Evolutionary conservation across 2,888 invertebrate genomes (phyloP).

Genomic region (Palloptera scutellata): DNA sequence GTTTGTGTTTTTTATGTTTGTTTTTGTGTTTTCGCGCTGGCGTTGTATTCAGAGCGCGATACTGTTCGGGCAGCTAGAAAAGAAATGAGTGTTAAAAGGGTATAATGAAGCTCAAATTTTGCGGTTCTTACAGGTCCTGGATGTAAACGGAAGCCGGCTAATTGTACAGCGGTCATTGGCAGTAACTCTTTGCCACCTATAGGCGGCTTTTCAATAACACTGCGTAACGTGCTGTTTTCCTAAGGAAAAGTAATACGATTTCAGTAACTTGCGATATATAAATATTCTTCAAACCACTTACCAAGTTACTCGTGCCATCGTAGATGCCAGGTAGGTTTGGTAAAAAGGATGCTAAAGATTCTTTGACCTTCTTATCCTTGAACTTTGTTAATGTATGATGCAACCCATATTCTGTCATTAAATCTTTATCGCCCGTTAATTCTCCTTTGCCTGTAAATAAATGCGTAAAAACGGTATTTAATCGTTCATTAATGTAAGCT

Average conservation of each 20-base stretch:
- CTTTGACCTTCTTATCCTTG: conserved; percentile 94
- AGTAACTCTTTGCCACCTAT: conserved; percentile 90
- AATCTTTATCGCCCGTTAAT: conserved; percentile 94
- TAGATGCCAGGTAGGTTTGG: conserved; percentile 95
- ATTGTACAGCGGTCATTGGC: conserved; percentile 84
- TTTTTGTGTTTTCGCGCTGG: conserved; percentile 94
- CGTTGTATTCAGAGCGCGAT: conserved; percentile 89
- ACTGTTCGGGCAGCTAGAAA: conserved; percentile 86
- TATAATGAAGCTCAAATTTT: no score
- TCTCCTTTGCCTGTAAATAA: conserved; percentile 79
- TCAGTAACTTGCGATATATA: neutral
- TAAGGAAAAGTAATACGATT: conserved; percentile 43
- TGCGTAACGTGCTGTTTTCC: conserved; percentile 87
- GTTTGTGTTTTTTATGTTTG: conserved; percentile 94
- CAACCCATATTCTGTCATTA: conserved; percentile 95
- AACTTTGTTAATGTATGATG: conserved; percentile 98
- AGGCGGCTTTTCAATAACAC: conserved; percentile 94
- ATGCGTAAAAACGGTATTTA: no score
- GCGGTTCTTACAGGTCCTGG: conserved; percentile 85
- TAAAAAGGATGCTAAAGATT: conserved; percentile 92
- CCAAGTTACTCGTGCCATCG: conserved; percentile 85
- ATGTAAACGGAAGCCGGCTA: conserved; percentile 93
- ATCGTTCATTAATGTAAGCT: neutral
- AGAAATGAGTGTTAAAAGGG: neutral
- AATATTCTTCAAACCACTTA: conserved; percentile 48